Evolutionary conservation across 1,140 invertebrate species (phyloP).

Genomic region (Lysiphlebus fabarum): DNA sequence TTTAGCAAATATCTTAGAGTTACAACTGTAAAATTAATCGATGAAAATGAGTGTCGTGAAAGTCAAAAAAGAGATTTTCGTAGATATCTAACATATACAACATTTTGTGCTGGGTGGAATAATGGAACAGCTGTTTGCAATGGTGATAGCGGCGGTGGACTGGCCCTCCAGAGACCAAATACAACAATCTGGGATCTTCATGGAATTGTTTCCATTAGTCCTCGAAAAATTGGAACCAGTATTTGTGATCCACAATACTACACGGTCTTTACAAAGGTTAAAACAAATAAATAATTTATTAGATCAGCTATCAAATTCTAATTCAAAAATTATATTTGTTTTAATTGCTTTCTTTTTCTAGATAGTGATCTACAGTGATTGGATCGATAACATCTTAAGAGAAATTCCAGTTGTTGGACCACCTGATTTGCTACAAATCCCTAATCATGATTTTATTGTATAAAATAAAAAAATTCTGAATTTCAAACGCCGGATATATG

Average conservation of each 20-base stretch:
- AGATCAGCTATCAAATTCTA: background rate
- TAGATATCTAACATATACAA: slow-evolving; percentile 52
- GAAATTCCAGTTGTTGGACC: slow-evolving; percentile 27
- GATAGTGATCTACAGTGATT: slow-evolving; percentile 33
- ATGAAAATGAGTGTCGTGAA: slow-evolving; percentile 39
- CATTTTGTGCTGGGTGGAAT: slow-evolving; percentile 52
- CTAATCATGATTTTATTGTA: slow-evolving; percentile 29
- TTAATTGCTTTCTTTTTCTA: slow-evolving; percentile 15
- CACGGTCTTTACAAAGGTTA: slow-evolving; percentile 53
- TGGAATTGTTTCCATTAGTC: slow-evolving; percentile 54
- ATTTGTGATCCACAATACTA: slow-evolving; percentile 49
- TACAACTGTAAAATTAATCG: slow-evolving; percentile 39
- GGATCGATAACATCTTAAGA: slow-evolving; percentile 33
- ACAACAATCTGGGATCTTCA: slow-evolving; percentile 44
- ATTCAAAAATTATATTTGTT: background rate
- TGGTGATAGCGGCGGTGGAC: slow-evolving; percentile 54
- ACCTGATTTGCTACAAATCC: slow-evolving; percentile 21
- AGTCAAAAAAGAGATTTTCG: slow-evolving; percentile 45
- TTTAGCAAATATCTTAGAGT: slow-evolving; percentile 38
- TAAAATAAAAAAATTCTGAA: too few species aligned
- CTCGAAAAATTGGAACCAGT: slow-evolving; percentile 38
- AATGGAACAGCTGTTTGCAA: slow-evolving; percentile 54
- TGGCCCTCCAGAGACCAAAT: slow-evolving; percentile 35
- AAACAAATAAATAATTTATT: slow-evolving; percentile 13
- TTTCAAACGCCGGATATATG: too few species aligned